These are phyloP conservation scores for Schizotus pectinicornis DNA, from an alignment of 2,888 invertebrate species.

Conservation along the genomic window DNA sequence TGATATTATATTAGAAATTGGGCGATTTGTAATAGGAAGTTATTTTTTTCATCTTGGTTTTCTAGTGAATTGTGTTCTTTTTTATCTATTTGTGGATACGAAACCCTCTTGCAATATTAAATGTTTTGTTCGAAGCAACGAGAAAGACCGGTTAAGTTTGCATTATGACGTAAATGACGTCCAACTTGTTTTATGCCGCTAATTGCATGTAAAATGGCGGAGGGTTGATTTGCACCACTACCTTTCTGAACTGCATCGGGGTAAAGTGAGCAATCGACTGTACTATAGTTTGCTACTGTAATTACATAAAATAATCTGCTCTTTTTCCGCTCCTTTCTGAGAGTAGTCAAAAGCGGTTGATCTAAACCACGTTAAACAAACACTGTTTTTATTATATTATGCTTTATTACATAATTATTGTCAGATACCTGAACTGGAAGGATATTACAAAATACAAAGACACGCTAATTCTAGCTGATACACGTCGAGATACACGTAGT, in stretches of 20 bases:
- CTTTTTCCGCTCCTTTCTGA: constrained; percentile 30
- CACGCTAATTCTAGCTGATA: no score
- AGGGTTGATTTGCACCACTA: constrained; percentile 31
- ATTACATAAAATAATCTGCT: constrained; percentile 31
- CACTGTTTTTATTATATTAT: constrained; percentile 28
- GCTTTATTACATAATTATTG: constrained; percentile 30
- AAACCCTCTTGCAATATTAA: no score
- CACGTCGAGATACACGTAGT: no score
- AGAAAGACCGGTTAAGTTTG: constrained; percentile 14
- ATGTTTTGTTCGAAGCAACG: constrained; percentile 13
- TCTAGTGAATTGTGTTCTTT: no score
- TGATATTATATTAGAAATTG: no score
- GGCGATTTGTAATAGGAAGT: no score
- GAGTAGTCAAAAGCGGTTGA: constrained; percentile 15
- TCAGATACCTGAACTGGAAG: constrained; percentile 11
- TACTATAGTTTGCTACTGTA: constrained; percentile 29
- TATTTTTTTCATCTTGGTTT: no score
- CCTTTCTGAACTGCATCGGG: constrained; percentile 27
- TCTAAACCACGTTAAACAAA: constrained; percentile 24
- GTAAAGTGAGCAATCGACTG: constrained; percentile 31
- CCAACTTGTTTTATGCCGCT: constrained; percentile 26
- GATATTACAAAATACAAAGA: neutral
- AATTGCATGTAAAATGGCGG: constrained; percentile 29
- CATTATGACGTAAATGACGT: constrained; percentile 25
- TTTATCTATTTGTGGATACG: no score